A percentile compares a stretch with the other conserved stretches of the same genome.
These are phyloP conservation scores for Zeuzera pyrina DNA, from an alignment of 2,888 invertebrate genomes.

Conservation along the genomic window DNA sequence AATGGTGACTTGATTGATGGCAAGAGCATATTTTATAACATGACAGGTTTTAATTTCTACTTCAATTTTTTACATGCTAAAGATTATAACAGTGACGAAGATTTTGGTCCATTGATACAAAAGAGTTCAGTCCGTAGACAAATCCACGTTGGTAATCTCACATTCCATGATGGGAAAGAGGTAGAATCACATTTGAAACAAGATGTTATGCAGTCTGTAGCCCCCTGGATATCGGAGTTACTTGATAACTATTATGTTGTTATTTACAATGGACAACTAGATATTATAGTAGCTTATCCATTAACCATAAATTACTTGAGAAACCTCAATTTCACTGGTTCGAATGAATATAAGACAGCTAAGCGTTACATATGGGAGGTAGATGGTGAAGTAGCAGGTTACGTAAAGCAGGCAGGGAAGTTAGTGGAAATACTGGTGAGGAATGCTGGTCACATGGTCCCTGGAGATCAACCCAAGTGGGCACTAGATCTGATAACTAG, in stretches of 20 bases:
- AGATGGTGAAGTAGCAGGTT: conserved; percentile 80
- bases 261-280: conserved; percentile 92
- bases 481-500: conserved; percentile 81
- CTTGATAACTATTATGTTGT: conserved; percentile 80
- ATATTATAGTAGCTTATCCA: conserved; percentile 92
- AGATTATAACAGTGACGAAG: conserved; percentile 62
- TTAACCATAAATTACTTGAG: conserved; percentile 85
- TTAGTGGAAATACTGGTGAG: conserved; percentile 82
- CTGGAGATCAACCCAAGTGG: conserved; percentile 85
- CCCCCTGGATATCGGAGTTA: conserved; percentile 79
- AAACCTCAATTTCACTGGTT: conserved; percentile 78
- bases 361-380: conserved; percentile 80
- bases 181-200: conserved; percentile 81
- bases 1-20: conserved; percentile 76
- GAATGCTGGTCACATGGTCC: conserved; percentile 88
- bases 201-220: conserved; percentile 88
- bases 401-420: conserved; percentile 80
- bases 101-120: conserved; percentile 77
- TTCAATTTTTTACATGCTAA: conserved; percentile 80
- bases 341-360: conserved; percentile 77
- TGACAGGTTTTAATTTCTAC: conserved; percentile 83
- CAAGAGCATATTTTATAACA: conserved; percentile 79
- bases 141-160: conserved; percentile 88
- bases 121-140: conserved; percentile 75
- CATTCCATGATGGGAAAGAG: conserved; percentile 75